Percentiles rank a stretch among this genome's conserved stretches.
Conservation (phyloP, 2,113 vertebrate genomes). For the Pseudonaja textilis region DNA sequence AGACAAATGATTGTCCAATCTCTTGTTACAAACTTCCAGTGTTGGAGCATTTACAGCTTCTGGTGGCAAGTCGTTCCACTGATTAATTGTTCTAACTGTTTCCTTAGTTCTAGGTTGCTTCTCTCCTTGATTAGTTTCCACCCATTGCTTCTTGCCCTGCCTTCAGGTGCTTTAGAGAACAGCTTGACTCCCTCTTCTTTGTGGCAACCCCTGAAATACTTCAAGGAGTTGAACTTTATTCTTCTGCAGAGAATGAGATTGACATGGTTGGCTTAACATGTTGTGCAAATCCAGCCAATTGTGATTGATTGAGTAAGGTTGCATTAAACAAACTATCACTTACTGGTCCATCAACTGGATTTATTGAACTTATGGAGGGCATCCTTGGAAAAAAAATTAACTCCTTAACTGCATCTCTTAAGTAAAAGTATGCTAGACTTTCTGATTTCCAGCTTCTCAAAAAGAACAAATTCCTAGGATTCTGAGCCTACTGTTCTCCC, state of each 20-base stretch:
- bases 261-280: background rate
- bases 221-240: background rate
- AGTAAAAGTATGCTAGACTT: background rate
- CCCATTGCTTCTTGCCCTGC: no score
- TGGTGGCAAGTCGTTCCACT: no score
- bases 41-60: no score
- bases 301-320: background rate
- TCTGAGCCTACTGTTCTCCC: background rate
- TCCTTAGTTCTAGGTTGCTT: no score
- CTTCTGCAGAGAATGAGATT: background rate
- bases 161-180: no score
- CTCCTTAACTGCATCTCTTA: background rate
- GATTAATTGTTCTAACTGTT: no score
- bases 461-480: background rate
- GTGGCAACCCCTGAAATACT: no score
- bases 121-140: no score
- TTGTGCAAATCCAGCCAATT: background rate
- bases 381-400: background rate
- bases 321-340: background rate
- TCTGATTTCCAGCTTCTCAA: background rate
- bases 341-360: background rate
- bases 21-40: no score
- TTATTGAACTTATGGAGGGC: background rate
- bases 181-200: no score
- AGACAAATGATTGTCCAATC: no score